Evolutionary conservation across 2,797 vertebrate species (phyloP).

Genomic region (Leptodactylus fallax): DNA sequence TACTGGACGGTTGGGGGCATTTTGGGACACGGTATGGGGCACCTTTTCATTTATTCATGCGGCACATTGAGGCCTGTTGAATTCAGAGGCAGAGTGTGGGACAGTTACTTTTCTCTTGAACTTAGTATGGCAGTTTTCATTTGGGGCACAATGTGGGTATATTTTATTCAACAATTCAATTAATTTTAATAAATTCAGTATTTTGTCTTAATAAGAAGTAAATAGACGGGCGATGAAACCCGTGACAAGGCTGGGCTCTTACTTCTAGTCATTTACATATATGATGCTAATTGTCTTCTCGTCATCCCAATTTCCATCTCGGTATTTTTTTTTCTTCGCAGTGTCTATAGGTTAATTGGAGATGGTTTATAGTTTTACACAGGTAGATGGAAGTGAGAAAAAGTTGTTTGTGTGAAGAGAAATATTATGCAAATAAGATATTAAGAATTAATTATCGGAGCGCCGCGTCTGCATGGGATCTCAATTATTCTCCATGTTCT

Average conservation of each 20-base stretch:
- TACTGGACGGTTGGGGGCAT: no score
- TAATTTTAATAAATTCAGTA: not conserved
- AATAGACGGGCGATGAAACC: not conserved
- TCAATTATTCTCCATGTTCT: conserved; percentile 15
- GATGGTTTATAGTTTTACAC: conserved; percentile 40
- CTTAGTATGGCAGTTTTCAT: no score
- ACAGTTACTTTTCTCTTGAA: no score
- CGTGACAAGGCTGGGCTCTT: not conserved
- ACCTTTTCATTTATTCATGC: no score
- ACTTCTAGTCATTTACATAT: conserved; percentile 12
- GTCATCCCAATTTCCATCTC: not conserved
- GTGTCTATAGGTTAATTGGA: conserved; percentile 50
- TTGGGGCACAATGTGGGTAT: no score
- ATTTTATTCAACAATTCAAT: not conserved
- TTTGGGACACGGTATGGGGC: no score
- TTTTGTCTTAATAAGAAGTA: not conserved
- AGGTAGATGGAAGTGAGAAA: conserved; percentile 40
- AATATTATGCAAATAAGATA: conserved; percentile 55
- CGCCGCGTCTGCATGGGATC: not conserved
- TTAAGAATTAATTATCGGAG: conserved; percentile 48
- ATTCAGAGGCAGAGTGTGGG: no score
- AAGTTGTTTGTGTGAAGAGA: conserved; percentile 52
- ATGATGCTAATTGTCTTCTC: conserved; percentile 19
- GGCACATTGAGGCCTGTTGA: no score
- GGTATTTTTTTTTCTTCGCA: conserved; percentile 20